A percentile compares a stretch with the other conserved stretches of the same genome.
These are phyloP conservation scores for Scolopax mira DNA, from an alignment of 2,113 vertebrate genomes.

Conservation along the genomic window DNA sequence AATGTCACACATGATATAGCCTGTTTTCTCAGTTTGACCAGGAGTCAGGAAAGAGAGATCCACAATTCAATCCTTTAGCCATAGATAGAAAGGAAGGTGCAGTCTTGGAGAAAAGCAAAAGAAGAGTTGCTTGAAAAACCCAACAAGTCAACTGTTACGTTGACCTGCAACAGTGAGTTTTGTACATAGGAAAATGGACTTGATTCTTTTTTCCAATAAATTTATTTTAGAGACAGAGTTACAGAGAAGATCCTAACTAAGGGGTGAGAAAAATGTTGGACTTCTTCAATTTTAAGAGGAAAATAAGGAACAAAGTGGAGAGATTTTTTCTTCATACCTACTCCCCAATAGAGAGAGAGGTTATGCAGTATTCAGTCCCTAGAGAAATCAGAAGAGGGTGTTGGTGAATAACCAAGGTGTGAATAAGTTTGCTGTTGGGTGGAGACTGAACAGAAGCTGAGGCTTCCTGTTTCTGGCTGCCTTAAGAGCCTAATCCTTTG, in stretches of 20 bases:
- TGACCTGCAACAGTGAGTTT: not conserved
- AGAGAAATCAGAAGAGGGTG: not conserved
- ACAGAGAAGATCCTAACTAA: not conserved
- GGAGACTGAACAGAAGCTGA: not conserved
- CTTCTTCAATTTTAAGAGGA: not conserved
- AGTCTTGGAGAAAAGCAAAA: not conserved
- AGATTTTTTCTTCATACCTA: not conserved
- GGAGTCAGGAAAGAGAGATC: not conserved
- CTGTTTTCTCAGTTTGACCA: not conserved
- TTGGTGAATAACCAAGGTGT: not conserved
- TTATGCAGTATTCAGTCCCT: not conserved
- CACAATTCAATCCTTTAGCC: not conserved
- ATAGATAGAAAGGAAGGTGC: not conserved
- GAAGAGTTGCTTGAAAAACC: not conserved
- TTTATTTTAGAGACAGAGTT: not conserved
- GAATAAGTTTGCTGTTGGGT: not conserved
- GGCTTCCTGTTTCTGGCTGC: not conserved
- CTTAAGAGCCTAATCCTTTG: not conserved
- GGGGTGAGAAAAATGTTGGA: not conserved
- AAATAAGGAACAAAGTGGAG: not conserved
- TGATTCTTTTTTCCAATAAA: not conserved
- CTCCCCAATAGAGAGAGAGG: not conserved
- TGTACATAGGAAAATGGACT: not conserved
- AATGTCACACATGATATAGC: not conserved
- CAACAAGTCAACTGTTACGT: not conserved